Percentiles rank a stretch among this genome's conserved stretches.
phyloP scores from a whole-genome alignment of 2,797 vertebrate species.

The Crocodylus rhombifer region DNA sequence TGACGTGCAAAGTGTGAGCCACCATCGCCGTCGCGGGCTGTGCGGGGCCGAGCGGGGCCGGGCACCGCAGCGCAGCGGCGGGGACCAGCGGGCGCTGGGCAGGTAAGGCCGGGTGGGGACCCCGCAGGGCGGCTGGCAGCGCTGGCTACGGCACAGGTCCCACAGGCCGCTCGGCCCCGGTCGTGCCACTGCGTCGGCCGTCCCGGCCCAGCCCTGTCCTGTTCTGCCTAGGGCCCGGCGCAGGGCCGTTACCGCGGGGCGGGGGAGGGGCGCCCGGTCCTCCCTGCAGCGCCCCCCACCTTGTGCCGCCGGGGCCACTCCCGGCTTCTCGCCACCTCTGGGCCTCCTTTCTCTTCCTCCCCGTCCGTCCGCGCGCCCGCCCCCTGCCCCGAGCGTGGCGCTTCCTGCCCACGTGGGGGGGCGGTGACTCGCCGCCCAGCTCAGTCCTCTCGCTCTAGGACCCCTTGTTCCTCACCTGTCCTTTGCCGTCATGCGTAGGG shows the following conservation, averaged over 20 bases:
- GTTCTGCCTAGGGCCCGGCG: background rate
- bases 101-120: background rate
- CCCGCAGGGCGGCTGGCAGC: background rate
- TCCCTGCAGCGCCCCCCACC: background rate
- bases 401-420: background rate
- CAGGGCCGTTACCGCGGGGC: background rate
- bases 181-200: background rate
- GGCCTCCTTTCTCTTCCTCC: background rate
- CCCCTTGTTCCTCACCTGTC: background rate
- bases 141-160: conserved; percentile 50
- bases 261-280: background rate
- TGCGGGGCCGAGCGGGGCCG: conserved; percentile 71
- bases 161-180: background rate
- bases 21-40: conserved; percentile 78
- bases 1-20: conserved; percentile 81
- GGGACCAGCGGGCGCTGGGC: background rate
- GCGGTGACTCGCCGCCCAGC: background rate
- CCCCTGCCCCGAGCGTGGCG: background rate
- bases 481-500: background rate
- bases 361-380: background rate
- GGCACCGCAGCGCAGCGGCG: background rate
- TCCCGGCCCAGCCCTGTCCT: too few relatives aligned
- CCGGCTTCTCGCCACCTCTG: background rate
- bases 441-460: background rate
- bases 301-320: too few relatives aligned